Evolutionary conservation across 1,140 invertebrate species (phyloP).

Genomic region (Spodoptera litura): DNA sequence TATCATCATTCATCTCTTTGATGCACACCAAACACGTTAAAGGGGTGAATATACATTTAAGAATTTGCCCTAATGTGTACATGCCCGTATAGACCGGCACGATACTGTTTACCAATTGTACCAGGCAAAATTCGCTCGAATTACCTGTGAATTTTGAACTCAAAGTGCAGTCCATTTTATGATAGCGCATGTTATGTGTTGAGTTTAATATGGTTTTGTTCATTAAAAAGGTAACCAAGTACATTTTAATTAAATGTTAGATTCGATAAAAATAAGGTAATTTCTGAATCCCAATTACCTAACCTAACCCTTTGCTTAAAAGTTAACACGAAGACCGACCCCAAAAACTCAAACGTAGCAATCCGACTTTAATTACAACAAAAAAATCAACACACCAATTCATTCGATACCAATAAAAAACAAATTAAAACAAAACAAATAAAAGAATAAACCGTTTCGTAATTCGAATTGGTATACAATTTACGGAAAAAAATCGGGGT

Average conservation of each 20-base stretch:
- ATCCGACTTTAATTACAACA: neutral
- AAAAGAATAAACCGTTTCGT: neutral
- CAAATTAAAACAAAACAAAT: conserved; percentile 27
- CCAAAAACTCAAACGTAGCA: neutral
- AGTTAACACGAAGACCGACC: neutral
- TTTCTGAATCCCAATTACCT: neutral
- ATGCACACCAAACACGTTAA: neutral
- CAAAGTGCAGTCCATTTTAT: neutral
- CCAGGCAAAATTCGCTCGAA: neutral
- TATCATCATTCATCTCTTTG: conserved; percentile 18
- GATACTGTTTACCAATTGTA: neutral
- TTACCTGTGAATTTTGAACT: neutral
- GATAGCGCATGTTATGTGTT: no score
- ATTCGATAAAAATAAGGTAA: neutral
- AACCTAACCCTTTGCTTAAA: no score
- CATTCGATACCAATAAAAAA: neutral
- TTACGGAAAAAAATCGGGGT: conserved; percentile 1
- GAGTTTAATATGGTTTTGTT: no score
- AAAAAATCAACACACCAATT: conserved; percentile 3
- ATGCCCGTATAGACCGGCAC: neutral
- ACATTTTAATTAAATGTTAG: no score
- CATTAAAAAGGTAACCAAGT: no score
- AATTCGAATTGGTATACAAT: conserved; percentile 6
- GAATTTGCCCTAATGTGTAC: conserved; percentile 3
- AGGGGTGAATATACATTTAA: conserved; percentile 1